These are phyloP conservation scores for Schizothorax lantsangensis DNA, from an alignment of 2,797 vertebrate species.

Conservation along the genomic window DNA sequence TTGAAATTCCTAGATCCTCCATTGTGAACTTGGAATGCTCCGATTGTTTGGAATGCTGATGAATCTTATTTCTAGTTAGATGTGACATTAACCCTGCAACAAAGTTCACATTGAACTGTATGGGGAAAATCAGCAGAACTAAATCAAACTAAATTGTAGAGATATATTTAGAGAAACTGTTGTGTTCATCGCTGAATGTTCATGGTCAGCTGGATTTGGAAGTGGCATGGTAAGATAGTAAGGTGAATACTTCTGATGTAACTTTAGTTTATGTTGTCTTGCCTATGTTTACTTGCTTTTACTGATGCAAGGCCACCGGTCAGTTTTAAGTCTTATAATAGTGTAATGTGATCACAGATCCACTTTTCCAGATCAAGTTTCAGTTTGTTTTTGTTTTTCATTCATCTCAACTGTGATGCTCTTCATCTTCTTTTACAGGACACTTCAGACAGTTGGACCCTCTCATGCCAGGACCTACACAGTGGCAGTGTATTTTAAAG, in stretches of 20 bases:
- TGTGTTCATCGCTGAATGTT: background rate
- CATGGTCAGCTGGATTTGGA: background rate
- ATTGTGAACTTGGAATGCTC: too few relatives aligned
- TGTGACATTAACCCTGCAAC: too few relatives aligned
- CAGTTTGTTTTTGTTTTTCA: background rate
- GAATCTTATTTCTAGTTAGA: too few relatives aligned
- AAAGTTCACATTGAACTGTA: too few relatives aligned
- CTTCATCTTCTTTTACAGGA: constrained; percentile 75
- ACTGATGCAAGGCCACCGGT: background rate
- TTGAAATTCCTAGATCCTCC: too few relatives aligned
- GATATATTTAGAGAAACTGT: too few relatives aligned
- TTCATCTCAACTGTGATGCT: background rate
- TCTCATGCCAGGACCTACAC: constrained; percentile 97
- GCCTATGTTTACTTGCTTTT: background rate
- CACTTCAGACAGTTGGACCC: constrained; percentile 95
- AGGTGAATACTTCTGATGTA: background rate
- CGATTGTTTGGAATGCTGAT: too few relatives aligned
- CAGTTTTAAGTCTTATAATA: background rate
- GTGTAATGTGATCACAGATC: background rate
- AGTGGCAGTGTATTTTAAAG: constrained; percentile 98
- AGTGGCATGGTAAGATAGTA: background rate
- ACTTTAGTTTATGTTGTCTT: background rate
- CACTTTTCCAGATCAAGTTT: background rate
- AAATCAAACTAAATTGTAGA: too few relatives aligned
- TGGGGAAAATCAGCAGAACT: too few relatives aligned